Evolutionary conservation across 2,113 vertebrate species (phyloP), one percentile per base, ranked within the genome.

Genomic region (Dolichotis patagonum): DNA sequence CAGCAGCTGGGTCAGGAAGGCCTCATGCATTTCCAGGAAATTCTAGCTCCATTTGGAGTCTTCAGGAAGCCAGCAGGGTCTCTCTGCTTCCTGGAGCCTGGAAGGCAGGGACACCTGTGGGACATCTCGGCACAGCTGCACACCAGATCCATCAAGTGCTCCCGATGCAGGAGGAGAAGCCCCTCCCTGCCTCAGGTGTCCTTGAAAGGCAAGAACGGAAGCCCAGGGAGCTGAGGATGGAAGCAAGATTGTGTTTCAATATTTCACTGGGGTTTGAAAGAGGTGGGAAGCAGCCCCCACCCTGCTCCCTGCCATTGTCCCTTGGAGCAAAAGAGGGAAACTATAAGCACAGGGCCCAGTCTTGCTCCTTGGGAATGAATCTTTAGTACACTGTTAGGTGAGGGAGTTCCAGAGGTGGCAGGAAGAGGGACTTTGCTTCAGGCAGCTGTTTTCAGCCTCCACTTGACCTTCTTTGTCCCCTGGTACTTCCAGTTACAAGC

Each of bases 301-400:
- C 54, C 52, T 35, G 0, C n/a, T 2, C 14, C 2, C 17, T 46
- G 43, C 3, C 30, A 0, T 9, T 3, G 8, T 1, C 30, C 32
- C n/a, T 67, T n/a, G 43, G 88, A n/a, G 14, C 10, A 17, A 80
- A 58, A 73, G 38, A 69, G 28, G 35, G 19, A 28, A 82, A 16
- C 22, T 7, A 22, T 90, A 56, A 67, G 22, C 17, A 5, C 43
- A 63, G 46, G 52, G 63, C 32, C 28, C 14, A 62, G 22, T 24
- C 63, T 85, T 5, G 32, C 14, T 63, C 65, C 58, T 54, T 5
- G 62, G 9, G 46, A 5, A 58, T 22, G 0, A 56, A 11, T 12
- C 6, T 28, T 46, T 13, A 14, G 13, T 7, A 17, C 3, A 0
- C 60, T 17, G 5, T 54, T 43, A 22, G 22, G 28, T 41, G 13